Evolutionary conservation across 1,140 invertebrate species (phyloP), one percentile per base, ranked within the genome.

Genomic region (Diploscapter pachys): DNA sequence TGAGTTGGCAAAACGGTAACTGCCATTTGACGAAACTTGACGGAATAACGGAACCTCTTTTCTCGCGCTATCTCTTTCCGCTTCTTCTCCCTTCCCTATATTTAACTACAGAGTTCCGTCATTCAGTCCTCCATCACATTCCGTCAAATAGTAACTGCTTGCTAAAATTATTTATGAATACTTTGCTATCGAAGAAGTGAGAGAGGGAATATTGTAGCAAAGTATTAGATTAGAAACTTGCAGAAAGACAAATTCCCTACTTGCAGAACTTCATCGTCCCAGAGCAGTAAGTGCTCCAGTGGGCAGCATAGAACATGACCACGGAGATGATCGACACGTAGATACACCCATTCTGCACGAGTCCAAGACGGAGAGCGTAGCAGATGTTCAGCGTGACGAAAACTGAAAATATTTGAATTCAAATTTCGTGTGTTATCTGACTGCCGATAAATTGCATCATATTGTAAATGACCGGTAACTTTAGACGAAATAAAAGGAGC

Each of bases 271-370:
- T 90, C 71, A 99, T 88, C 49, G 93, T 91, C 63, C 92, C 92
- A 88, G 88, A 96, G 49, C 98, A 95, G 88, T 98, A 99, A 0
- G 95, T 96, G 86, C 98, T 95, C 97, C 96, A 99, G 87, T 99
- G 97, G 3, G 96, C 96, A 87, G 92, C 93, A 88, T 99, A 99
- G 88, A 99, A 99, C 64, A 98, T 87, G 9, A 92, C 92, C 87
- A 95, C 92, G 11, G 94, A 94, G 87, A 92, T 91, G 85, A 98
- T 94, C 87, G 92, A 93, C 88, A 98, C 94, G 90, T 98, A 92
- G 91, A 93, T 93, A 64, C 91, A 91, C 49, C 94, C 93, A 86
- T 93, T 91, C 81, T 91, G 89, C 51, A 80, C 62, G 49, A 78
- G 52, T 4, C 96, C 97, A 70, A 98, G 87, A 83, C 94, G 92